Evolutionary conservation across 1,140 invertebrate species (phyloP).

Genomic region (Harpegnathos saltator): DNA sequence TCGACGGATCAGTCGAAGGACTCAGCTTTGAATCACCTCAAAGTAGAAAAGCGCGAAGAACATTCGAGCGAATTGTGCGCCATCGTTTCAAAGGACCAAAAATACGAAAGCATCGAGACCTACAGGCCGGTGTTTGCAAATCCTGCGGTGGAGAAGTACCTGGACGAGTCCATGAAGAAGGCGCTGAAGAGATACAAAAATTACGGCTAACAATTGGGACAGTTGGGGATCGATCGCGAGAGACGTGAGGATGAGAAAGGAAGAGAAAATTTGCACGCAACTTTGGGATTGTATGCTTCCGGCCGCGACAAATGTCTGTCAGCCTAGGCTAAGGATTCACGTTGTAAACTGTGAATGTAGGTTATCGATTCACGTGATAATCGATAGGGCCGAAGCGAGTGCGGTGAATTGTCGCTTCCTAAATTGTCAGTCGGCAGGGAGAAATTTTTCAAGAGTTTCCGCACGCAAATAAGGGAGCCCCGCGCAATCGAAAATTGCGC

Average conservation of each 20-base stretch:
- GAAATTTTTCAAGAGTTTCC: slow-evolving; percentile 6
- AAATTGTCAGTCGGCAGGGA: slow-evolving; percentile 25
- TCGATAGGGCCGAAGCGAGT: slow-evolving; percentile 41
- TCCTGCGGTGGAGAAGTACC: slow-evolving; percentile 36
- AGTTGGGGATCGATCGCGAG: no score
- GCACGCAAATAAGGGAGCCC: background rate
- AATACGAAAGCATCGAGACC: background rate
- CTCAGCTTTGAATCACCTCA: background rate
- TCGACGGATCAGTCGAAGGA: background rate
- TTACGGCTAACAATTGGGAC: background rate
- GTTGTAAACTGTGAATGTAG: slow-evolving; percentile 45
- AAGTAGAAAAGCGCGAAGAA: slow-evolving; percentile 34
- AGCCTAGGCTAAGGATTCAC: slow-evolving; percentile 12
- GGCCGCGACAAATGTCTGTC: background rate
- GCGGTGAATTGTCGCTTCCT: slow-evolving; percentile 6
- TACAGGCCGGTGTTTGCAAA: slow-evolving; percentile 52
- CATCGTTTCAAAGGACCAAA: background rate
- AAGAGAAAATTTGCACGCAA: background rate
- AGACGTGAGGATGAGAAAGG: background rate
- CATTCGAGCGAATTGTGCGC: background rate
- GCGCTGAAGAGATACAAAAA: slow-evolving; percentile 54
- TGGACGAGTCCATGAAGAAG: slow-evolving; percentile 59
- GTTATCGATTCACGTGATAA: slow-evolving; percentile 58
- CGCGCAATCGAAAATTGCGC: background rate
- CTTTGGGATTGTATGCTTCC: background rate